Evolutionary conservation across 64 coral and sea anemone species (phyloP).

Genomic region (Montipora efflorescens): DNA sequence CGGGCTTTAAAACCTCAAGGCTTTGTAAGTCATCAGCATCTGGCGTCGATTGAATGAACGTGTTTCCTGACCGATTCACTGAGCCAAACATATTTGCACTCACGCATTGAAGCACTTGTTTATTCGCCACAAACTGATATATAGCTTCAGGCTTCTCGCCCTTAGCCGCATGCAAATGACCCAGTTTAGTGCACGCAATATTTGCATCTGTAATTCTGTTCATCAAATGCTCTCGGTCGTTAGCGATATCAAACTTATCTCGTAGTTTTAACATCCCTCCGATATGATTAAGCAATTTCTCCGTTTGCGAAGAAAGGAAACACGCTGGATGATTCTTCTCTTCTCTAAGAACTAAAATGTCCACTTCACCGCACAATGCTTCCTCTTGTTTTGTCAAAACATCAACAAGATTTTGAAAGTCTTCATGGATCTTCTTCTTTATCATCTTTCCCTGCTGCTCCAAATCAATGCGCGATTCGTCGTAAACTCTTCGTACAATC

Average conservation of each 20-base stretch:
- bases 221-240: conserved; percentile 71
- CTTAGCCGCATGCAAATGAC: conserved; percentile 53
- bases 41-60: conserved; percentile 5
- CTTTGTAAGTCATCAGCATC: not conserved
- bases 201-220: conserved; percentile 72
- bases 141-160: conserved; percentile 41
- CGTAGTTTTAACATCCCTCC: conserved; percentile 59
- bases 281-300: conserved; percentile 50
- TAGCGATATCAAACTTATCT: conserved; percentile 50
- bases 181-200: conserved; percentile 44
- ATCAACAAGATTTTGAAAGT: conserved; percentile 72
- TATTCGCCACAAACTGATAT: conserved; percentile 57
- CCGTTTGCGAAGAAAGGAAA: conserved; percentile 51
- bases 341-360: conserved; percentile 60
- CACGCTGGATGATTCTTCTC: conserved; percentile 50
- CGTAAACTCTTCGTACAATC: conserved; percentile 47
- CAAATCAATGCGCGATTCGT: conserved; percentile 22
- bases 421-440: conserved; percentile 74
- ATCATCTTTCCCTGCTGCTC: conserved; percentile 42
- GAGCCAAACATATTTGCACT: conserved; percentile 70
- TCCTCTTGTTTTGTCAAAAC: conserved; percentile 78
- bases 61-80: conserved; percentile 17
- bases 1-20: conserved; percentile 61
- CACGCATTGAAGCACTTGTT: conserved; percentile 72
- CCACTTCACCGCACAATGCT: conserved; percentile 59